Evolutionary conservation across 2,888 invertebrate genomes (phyloP).

Genomic region (Sinohyriopsis cumingii): DNA sequence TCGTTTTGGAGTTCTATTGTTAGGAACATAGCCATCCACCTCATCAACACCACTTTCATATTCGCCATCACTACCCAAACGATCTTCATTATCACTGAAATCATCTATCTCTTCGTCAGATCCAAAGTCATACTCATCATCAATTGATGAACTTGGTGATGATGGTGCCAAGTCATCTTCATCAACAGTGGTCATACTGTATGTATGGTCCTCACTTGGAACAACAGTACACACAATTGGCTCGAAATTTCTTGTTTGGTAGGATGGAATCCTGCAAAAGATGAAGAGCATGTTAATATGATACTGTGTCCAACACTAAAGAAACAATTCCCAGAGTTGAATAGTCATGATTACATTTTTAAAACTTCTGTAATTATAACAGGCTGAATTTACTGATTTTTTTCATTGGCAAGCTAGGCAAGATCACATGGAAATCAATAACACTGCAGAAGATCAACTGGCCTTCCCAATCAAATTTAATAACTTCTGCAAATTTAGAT

Average conservation of each 20-base stretch:
- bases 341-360: no score
- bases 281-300: conserved; percentile 2
- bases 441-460: no score
- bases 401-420: no score
- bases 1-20: conserved; percentile 33
- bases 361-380: no score
- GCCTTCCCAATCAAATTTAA: no score
- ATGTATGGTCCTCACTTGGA: conserved; percentile 94
- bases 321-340: no score
- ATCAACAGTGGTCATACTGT: conserved; percentile 76
- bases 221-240: conserved; percentile 84
- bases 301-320: no score
- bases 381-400: no score
- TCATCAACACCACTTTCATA: conserved; percentile 57
- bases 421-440: no score
- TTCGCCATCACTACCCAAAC: conserved; percentile 32
- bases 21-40: conserved; percentile 51
- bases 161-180: conserved; percentile 48
- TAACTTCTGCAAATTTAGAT: no score
- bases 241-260: conserved; percentile 35
- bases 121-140: conserved; percentile 71
- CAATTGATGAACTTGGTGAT: conserved; percentile 70
- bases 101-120: conserved; percentile 53
- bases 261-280: conserved; percentile 20
- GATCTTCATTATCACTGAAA: conserved; percentile 30